These are phyloP conservation scores for Leptinotarsa lineolata DNA, from an alignment of 1,140 invertebrate genomes.

Conservation along the genomic window DNA sequence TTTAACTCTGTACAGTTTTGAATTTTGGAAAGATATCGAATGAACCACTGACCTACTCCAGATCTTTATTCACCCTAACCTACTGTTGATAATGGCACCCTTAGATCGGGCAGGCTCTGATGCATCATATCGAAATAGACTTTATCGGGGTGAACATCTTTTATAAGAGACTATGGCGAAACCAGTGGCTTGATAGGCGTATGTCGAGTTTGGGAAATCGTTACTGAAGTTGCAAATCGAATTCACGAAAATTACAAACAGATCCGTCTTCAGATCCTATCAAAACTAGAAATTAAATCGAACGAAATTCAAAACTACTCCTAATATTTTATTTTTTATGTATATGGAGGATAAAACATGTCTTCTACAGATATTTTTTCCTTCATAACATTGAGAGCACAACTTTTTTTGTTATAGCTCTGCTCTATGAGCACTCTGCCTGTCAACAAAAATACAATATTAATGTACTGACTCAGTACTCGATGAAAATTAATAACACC, in stretches of 20 bases:
- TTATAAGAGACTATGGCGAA: not conserved
- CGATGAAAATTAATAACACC: too few species aligned
- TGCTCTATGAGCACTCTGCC: too few species aligned
- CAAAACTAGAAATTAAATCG: too few species aligned
- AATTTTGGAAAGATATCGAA: not conserved
- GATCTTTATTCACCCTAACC: not conserved
- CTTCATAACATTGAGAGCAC: too few species aligned
- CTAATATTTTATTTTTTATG: too few species aligned
- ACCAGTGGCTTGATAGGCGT: not conserved
- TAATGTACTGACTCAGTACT: too few species aligned
- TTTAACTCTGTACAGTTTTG: too few species aligned
- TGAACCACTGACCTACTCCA: slow-evolving; percentile 36
- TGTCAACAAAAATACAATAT: too few species aligned
- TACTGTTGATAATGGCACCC: slow-evolving; percentile 8
- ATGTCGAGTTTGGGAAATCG: not conserved
- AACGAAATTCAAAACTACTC: too few species aligned
- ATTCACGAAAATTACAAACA: not conserved
- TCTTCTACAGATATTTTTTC: too few species aligned
- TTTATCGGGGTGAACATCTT: slow-evolving; percentile 6
- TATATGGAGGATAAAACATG: too few species aligned
- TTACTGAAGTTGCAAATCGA: not conserved
- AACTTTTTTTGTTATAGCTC: too few species aligned
- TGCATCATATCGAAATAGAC: not conserved
- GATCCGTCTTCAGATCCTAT: not conserved
- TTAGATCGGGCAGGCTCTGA: not conserved